phyloP scores from a whole-genome alignment of 2,888 invertebrate species.

The Spisula solida region DNA sequence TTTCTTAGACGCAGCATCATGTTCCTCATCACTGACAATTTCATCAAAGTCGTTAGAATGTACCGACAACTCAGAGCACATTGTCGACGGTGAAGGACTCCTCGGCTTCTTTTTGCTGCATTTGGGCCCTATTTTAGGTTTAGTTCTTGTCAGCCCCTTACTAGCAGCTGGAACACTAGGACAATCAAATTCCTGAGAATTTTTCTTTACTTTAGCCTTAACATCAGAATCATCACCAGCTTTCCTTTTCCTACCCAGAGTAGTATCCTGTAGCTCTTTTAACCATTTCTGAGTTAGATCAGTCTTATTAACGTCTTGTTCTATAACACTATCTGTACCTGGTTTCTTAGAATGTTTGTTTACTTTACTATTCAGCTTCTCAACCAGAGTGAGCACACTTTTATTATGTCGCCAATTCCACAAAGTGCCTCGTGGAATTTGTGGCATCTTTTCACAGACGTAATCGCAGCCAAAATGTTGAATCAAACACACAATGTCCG shows the following conservation, averaged over 20 bases:
- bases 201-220: slow-evolving; percentile 21
- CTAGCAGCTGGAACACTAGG: not conserved
- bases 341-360: slow-evolving; percentile 23
- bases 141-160: not conserved
- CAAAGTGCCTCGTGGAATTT: slow-evolving; percentile 64
- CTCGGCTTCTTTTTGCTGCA: slow-evolving; percentile 28
- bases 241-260: slow-evolving; percentile 19
- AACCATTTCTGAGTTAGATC: slow-evolving; percentile 65
- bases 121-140: slow-evolving; percentile 35
- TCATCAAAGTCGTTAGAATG: slow-evolving; percentile 69
- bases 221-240: slow-evolving; percentile 18
- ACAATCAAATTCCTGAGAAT: slow-evolving; percentile 11
- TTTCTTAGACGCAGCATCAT: slow-evolving; percentile 53
- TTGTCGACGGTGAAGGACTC: slow-evolving; percentile 44
- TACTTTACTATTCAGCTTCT: slow-evolving; percentile 36
- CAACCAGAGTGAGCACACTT: slow-evolving; percentile 49
- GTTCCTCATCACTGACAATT: slow-evolving; percentile 62
- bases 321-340: slow-evolving; percentile 20
- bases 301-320: slow-evolving; percentile 51
- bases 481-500: slow-evolving; percentile 64
- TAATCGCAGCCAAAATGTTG: slow-evolving; percentile 66
- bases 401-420: slow-evolving; percentile 71
- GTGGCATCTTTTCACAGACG: slow-evolving; percentile 63
- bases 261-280: slow-evolving; percentile 47
- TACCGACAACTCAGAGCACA: slow-evolving; percentile 59